Base-by-base conservation (phyloP, 2,797 vertebrate species). In the Poeciliopsis paucimaculata region DNA sequence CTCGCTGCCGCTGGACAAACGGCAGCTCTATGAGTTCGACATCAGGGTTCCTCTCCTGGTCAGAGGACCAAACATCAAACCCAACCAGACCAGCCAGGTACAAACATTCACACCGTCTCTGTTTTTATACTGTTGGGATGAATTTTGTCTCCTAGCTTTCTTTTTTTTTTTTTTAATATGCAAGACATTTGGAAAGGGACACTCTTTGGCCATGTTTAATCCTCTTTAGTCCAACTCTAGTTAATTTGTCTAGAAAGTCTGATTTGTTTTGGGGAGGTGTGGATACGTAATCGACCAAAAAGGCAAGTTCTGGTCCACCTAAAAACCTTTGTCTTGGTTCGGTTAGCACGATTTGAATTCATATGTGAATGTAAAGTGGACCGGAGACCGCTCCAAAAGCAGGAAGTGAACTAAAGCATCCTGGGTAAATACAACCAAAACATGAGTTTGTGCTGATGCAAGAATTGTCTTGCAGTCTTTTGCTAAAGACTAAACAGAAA, bases 11-110 rank as follows among this genome's bases (percentile, higher is more conserved):
- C 92, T 99, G 94, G 98, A 99, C 91, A 99, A 99, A 91, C 93
- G 98, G 60, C 98, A 99, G 89, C 96, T 99, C 12, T 99, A 99
- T 79, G 98, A 99, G 86, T 99, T 99, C 90, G 98, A 99, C 84
- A 99, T 99, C 94, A 96, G 95, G 93, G 98, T 99, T 89, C 98
- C 98, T 62, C 93, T 99, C 64, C 93, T 99, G 91, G 97, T 99
- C 89, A 94, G 98, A 94, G 98, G 98, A 51, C 98, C 98, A 3
- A 96, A 96, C 68, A 96, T 99, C 92, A 98, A 98, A 89, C 95
- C 97, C 80, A 99, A 98, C 89, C 97, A 98, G 94, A 99, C 96
- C 79, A 97, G 94, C 87, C 92, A 96, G 96, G 98, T 99, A 78
- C 28, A 49, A 57, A 62, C 46, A 34, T 53, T n/a, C 68, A 26